These are phyloP conservation scores for Malthinus seriepunctatus DNA, from an alignment of 2,888 invertebrate genomes.

Conservation along the genomic window DNA sequence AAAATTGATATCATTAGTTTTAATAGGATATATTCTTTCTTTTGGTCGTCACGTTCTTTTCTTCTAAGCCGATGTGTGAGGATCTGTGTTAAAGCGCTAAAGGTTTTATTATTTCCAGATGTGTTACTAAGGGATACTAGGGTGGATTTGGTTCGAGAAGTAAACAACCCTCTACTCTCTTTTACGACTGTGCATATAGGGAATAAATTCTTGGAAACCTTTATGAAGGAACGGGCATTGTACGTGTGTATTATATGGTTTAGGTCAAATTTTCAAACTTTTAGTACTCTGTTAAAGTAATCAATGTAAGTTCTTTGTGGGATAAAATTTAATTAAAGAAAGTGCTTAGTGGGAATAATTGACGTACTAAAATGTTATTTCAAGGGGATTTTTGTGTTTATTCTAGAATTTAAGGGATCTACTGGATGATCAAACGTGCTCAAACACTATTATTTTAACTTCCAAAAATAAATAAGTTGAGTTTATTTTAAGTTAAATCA, in stretches of 20 bases:
- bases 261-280: not conserved
- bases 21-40: not conserved
- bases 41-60: not conserved
- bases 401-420: too few relatives aligned
- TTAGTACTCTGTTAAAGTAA: too few relatives aligned
- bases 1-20: constrained; percentile 2
- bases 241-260: not conserved
- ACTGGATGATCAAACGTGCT: not conserved
- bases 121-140: not conserved
- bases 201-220: constrained; percentile 16
- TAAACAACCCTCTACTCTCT: constrained; percentile 7
- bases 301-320: too few relatives aligned
- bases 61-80: not conserved
- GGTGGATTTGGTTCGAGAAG: not conserved
- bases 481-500: not conserved
- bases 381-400: too few relatives aligned
- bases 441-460: constrained; percentile 3
- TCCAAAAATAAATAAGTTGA: not conserved
- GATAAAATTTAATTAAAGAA: too few relatives aligned
- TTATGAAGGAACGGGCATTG: not conserved
- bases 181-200: constrained; percentile 6
- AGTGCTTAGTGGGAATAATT: too few relatives aligned
- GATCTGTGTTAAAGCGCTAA: not conserved
- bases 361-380: too few relatives aligned
- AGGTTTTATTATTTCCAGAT: constrained; percentile 17